Conservation (phyloP, 2,888 invertebrate species). For the Parapristionchus giblindavisi region DNA sequence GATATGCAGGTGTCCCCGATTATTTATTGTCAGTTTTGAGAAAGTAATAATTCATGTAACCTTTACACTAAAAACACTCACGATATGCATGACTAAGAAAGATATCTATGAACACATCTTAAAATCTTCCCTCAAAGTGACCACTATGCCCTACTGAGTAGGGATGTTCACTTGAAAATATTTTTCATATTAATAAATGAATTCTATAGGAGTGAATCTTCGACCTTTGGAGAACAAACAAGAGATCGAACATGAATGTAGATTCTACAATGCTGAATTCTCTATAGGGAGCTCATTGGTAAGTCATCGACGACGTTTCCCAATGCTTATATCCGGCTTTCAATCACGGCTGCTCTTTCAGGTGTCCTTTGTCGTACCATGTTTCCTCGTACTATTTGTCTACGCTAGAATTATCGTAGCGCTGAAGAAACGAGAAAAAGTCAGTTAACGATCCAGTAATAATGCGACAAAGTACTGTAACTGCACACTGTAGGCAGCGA, state of each 20-base stretch:
- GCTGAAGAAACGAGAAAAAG: constrained; percentile 66
- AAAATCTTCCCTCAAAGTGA: too few relatives aligned
- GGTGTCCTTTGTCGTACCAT: constrained; percentile 72
- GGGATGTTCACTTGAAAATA: neutral
- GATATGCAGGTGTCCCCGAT: too few relatives aligned
- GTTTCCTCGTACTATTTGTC: constrained; percentile 72
- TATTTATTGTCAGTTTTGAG: too few relatives aligned
- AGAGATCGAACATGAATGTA: constrained; percentile 69
- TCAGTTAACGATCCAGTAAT: constrained; percentile 52
- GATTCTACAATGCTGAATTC: constrained; percentile 74
- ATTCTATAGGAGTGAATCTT: constrained; percentile 60
- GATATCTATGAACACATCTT: too few relatives aligned
- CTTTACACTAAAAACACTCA: neutral
- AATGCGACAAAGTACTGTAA: neutral
- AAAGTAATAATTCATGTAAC: too few relatives aligned
- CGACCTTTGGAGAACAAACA: constrained; percentile 62
- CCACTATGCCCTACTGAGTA: too few relatives aligned
- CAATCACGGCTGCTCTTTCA: constrained; percentile 61
- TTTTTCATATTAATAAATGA: neutral
- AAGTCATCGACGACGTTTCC: constrained; percentile 5
- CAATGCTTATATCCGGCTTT: neutral
- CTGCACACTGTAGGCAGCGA: constrained; percentile 18
- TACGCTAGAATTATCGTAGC: constrained; percentile 71
- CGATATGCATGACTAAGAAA: neutral
- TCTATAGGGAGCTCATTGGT: constrained; percentile 71